Conservation (phyloP, 2,888 invertebrate genomes). For the Aspidapion aeneum region DNA sequence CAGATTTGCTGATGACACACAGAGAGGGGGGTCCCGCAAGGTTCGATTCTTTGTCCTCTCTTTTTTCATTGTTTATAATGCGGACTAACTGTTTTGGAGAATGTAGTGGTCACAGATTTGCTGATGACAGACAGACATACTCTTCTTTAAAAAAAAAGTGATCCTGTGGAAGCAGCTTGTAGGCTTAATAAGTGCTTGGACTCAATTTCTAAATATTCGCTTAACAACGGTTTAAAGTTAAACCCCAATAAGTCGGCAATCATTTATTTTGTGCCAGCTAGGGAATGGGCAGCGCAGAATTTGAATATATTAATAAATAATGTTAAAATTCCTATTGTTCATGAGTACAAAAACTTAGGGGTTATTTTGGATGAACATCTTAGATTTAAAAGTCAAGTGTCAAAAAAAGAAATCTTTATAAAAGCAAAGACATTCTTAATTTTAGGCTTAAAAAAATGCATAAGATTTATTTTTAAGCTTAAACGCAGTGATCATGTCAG, state of each 20-base stretch:
- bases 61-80: not conserved
- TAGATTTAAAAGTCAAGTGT: not conserved
- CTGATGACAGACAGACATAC: not conserved
- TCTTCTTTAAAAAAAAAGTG: not conserved
- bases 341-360: not conserved
- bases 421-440: not conserved
- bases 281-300: not conserved
- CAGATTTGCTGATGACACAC: no score
- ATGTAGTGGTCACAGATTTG: not conserved
- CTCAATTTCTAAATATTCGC: not conserved
- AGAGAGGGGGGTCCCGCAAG: not conserved
- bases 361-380: not conserved
- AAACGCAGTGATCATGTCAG: not conserved
- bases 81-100: not conserved
- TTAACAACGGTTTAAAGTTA: not conserved
- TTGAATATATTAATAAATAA: not conserved
- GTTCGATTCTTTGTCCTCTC: no score
- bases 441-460: not conserved
- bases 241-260: not conserved
- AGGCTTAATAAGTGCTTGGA: slow-evolving; percentile 1
- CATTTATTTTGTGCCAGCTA: not conserved
- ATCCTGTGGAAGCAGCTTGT: not conserved
- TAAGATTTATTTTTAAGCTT: not conserved
- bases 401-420: not conserved
- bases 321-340: not conserved